phyloP scores from a whole-genome alignment of 2,888 invertebrate genomes.

The Morpho deidamia region DNA sequence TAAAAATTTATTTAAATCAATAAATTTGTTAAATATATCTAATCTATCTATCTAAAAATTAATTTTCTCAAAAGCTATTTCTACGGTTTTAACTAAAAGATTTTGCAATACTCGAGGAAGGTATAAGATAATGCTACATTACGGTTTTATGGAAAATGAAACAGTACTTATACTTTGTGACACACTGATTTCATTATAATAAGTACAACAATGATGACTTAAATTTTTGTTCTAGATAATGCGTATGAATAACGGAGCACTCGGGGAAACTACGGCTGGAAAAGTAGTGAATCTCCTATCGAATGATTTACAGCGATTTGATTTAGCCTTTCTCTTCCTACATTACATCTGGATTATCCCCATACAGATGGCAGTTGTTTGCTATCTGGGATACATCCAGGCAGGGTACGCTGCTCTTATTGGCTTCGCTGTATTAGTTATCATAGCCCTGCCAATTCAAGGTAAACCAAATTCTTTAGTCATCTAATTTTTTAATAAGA shows the following conservation, averaged over 20 bases:
- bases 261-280: slow-evolving; percentile 90
- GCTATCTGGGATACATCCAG: slow-evolving; percentile 83
- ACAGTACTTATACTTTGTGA: no score
- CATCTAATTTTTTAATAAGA: no score
- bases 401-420: slow-evolving; percentile 82
- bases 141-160: no score
- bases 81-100: no score
- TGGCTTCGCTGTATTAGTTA: slow-evolving; percentile 81
- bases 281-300: slow-evolving; percentile 93
- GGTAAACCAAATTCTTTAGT: slow-evolving; percentile 53
- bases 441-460: slow-evolving; percentile 88
- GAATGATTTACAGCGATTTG: slow-evolving; percentile 92
- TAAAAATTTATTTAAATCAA: no score
- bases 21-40: no score
- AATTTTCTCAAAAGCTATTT: no score
- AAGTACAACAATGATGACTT: no score
- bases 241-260: slow-evolving; percentile 75
- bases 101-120: no score
- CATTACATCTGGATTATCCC: slow-evolving; percentile 92
- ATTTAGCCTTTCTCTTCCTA: slow-evolving; percentile 84
- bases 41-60: no score
- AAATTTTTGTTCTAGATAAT: slow-evolving; percentile 45
- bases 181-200: no score
- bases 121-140: no score
- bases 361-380: slow-evolving; percentile 79